Base-by-base conservation (phyloP, 2,888 invertebrate genomes). In the Nomada flava region DNA sequence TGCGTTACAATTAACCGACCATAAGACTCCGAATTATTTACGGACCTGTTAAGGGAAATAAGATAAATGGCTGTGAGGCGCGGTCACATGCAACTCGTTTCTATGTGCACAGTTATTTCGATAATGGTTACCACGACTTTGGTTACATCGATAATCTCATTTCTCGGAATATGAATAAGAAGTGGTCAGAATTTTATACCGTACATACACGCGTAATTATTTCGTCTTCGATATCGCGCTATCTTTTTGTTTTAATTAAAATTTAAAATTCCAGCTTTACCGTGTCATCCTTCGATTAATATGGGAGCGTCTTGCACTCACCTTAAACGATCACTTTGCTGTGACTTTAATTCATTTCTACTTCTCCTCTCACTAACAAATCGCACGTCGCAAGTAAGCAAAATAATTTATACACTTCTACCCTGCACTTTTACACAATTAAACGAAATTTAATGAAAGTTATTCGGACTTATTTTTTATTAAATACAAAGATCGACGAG, bases 131-230 rank as follows among this genome's bases (percentile, higher is more conserved):
- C 75, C 10, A 80, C 2, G 75, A 57, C 23, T 62, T 5, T 10
- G 11, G 59, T 82, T 79, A 69, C 11, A 67, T 72, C 79, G 13
- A 74, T 83, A 70, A 67, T 65, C 60, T n/a, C 9, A 57, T 42
- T 29, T 44, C 0, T 53, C 36, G 36, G 7, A 36, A 36, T 36
- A 36, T 36, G 36, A 36, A 7, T 36, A 36, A 36, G 36, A 7
- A 36, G 36, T 36, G 36, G 36, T 36, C 7, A 36, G 7, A 36
- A 36, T 36, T 36, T 0, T 29, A 36, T 1, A 36, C 36, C 0
- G 7, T 36, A 36, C 36, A 36, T 36, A 36, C 36, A 36, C 36
- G 36, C 36, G 36, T 7, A 36, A 36, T 36, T 5, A 36, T 36
- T 36, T 36, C 7, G 36, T 36, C 36, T 36, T 36, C 9, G 36